phyloP scores from a whole-genome alignment of 2,888 invertebrate species.

The Phyto melanocephala region DNA sequence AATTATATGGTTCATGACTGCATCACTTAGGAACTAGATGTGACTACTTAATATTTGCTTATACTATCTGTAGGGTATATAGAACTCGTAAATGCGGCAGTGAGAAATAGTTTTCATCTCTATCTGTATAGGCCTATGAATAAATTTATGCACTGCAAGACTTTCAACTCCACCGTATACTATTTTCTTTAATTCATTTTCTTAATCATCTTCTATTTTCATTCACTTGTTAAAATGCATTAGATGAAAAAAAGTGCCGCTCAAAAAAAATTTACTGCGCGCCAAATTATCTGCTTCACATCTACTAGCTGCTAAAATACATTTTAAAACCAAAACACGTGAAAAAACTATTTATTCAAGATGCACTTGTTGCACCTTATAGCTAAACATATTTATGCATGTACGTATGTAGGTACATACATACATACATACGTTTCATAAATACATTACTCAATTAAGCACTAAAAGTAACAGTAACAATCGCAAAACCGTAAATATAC shows the following conservation, averaged over 20 bases:
- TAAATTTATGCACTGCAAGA: slow-evolving; percentile 48
- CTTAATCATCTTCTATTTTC: slow-evolving; percentile 37
- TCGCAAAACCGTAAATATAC: slow-evolving; percentile 47
- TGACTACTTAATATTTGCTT: too few relatives aligned
- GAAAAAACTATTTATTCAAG: slow-evolving; percentile 31
- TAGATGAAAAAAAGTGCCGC: slow-evolving; percentile 56
- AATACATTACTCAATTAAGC: neutral
- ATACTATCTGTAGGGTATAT: too few relatives aligned
- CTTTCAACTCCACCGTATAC: slow-evolving; percentile 29
- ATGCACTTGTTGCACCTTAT: slow-evolving; percentile 27
- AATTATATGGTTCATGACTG: too few relatives aligned
- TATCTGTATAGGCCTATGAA: slow-evolving; percentile 58
- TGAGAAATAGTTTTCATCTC: slow-evolving; percentile 2
- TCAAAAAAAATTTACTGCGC: slow-evolving; percentile 32
- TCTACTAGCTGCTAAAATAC: slow-evolving; percentile 15
- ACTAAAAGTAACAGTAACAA: slow-evolving; percentile 39
- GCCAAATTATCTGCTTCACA: slow-evolving; percentile 53
- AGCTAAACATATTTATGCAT: neutral
- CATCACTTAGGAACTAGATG: too few relatives aligned
- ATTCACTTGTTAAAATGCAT: slow-evolving; percentile 63
- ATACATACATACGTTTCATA: slow-evolving; percentile 13
- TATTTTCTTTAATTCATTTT: slow-evolving; percentile 40
- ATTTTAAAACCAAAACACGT: neutral
- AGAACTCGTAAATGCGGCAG: too few relatives aligned
- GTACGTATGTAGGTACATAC: neutral